Base-by-base conservation (phyloP, 2,888 invertebrate species). In the Melieria omissa region DNA sequence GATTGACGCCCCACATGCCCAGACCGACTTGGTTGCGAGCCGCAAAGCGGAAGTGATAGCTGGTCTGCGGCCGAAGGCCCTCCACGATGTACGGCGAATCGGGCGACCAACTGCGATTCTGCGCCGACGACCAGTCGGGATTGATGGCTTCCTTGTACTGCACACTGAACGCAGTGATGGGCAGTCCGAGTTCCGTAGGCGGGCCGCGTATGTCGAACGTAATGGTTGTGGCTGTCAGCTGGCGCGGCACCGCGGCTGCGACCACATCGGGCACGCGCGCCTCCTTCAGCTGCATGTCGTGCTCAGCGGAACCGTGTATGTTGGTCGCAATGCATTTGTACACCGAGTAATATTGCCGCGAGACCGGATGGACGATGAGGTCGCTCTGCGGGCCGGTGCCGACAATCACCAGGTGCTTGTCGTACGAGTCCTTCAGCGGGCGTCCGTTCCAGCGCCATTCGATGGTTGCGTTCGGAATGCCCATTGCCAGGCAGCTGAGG, bases 391-490 rank as follows among this genome's bases (percentile, higher is more conserved):
- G 93, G 5, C 94, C 93, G 10, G 89, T 90, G 8, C 92, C 92
- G 64, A 89, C 89, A 75, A 92, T 91, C 76, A 87, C 86, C 4
- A 93, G 88, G 78, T 90, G 89, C 0, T 89, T 88, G 61, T 90
- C 89, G 49, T 80, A 82, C 14, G 81, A 72, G 76, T 90, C 90
- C 73, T 88, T 86, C 44, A 91, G 83, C 73, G 89, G 89, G 61
- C 86, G 83, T 49, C 90, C 90, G 73, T 89, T 90, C 86, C 88
- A 90, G 85, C 90, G 91, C 96, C 96, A 97, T 82, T 92, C 91
- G 78, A 97, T 95, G 7, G 96, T 96, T 0, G 97, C 97, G 84
- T 97, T 97, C 4, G 97, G 97, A 80, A 97, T 90, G 83, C 92
- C 91, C 86, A 95, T 94, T n/a, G 96, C 95, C 61, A 94, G 89